These are phyloP conservation scores for Holothuria scabra DNA, from an alignment of 53 echinoderm and acorn worm species.

Conservation along the genomic window DNA sequence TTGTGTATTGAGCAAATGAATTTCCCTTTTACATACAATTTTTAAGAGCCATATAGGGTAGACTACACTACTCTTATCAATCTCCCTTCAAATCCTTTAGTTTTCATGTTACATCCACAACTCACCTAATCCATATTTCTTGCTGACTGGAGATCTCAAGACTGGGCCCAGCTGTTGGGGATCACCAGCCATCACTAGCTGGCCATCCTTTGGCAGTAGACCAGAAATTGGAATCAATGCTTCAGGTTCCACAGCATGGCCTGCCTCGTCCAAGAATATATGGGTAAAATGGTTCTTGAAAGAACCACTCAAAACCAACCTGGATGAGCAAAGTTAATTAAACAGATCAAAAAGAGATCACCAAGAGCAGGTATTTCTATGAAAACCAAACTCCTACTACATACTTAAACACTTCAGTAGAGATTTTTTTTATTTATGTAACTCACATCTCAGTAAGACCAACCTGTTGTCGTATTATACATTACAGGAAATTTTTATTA, in stretches of 20 bases:
- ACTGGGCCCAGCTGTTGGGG: slow-evolving; percentile 97
- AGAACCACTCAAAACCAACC: slow-evolving; percentile 70
- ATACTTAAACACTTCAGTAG: too few relatives aligned
- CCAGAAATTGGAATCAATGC: slow-evolving; percentile 80
- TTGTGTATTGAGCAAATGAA: too few relatives aligned
- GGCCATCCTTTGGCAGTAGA: slow-evolving; percentile 83
- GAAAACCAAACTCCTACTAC: too few relatives aligned
- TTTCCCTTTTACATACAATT: too few relatives aligned
- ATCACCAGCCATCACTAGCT: slow-evolving; percentile 93
- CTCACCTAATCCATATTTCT: slow-evolving; percentile 87
- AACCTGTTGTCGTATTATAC: too few relatives aligned
- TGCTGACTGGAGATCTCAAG: slow-evolving; percentile 80
- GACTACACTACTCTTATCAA: too few relatives aligned
- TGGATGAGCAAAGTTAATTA: background rate
- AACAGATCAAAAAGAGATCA: too few relatives aligned
- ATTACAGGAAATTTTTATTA: too few relatives aligned
- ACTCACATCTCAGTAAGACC: too few relatives aligned
- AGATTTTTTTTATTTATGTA: too few relatives aligned
- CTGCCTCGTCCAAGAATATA: slow-evolving; percentile 97
- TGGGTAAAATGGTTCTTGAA: slow-evolving; percentile 88
- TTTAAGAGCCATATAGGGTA: too few relatives aligned
- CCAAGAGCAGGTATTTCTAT: too few relatives aligned
- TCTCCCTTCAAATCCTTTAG: background rate
- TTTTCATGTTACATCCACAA: background rate
- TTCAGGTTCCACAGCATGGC: slow-evolving; percentile 95